Evolutionary conservation across 2,797 vertebrate genomes (phyloP).

Genomic region (Xenentodon cancila): DNA sequence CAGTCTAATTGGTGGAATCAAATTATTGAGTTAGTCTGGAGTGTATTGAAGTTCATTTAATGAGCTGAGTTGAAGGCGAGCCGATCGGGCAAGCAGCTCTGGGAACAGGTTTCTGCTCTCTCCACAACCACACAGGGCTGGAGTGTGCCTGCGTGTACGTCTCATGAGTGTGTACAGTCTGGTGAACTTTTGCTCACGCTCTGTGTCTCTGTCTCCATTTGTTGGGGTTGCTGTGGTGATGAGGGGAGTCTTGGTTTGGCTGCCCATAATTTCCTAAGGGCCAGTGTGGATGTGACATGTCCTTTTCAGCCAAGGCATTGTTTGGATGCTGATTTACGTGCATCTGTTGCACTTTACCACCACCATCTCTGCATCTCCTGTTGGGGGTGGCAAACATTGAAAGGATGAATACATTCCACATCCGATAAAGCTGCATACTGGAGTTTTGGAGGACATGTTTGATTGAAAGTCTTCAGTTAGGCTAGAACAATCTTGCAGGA

Average conservation of each 20-base stretch:
- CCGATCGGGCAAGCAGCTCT: constrained; percentile 31
- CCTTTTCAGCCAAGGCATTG: constrained; percentile 74
- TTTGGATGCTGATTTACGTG: constrained; percentile 76
- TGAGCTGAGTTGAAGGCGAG: constrained; percentile 29
- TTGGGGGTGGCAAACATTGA: constrained; percentile 1
- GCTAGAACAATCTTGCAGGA: not conserved
- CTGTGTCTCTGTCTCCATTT: constrained; percentile 59
- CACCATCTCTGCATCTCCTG: constrained; percentile 36
- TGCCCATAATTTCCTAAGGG: constrained; percentile 75
- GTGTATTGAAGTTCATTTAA: constrained; percentile 56
- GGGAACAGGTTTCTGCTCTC: constrained; percentile 42
- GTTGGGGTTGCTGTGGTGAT: constrained; percentile 74
- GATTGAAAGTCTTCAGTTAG: not conserved
- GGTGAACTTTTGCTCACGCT: constrained; percentile 47
- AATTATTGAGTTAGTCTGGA: constrained; percentile 53
- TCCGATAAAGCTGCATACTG: not conserved
- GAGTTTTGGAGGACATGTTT: not conserved
- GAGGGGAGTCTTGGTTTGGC: constrained; percentile 63
- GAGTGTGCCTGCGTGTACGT: constrained; percentile 54
- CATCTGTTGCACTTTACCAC: constrained; percentile 65
- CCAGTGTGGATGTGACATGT: constrained; percentile 78
- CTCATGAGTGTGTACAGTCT: constrained; percentile 50
- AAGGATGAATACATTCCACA: constrained; percentile 10
- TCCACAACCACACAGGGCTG: constrained; percentile 36
- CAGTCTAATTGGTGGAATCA: constrained; percentile 59